Evolutionary conservation across 2,113 vertebrate genomes (phyloP).

Genomic region (Spheniscus mendiculus): DNA sequence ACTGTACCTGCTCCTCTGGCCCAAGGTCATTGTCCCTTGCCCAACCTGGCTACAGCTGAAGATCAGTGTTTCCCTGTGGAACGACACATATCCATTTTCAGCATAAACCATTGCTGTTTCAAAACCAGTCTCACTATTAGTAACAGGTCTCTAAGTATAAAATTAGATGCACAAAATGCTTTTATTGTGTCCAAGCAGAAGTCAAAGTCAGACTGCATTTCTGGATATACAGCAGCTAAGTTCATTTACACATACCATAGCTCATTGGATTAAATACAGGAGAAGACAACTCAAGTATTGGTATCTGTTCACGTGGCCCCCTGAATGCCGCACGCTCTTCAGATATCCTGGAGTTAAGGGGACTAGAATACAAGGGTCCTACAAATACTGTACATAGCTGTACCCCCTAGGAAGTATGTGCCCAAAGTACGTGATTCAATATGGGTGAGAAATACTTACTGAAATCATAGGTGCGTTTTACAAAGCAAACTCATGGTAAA

Average conservation of each 20-base stretch:
- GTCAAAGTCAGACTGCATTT: conserved; percentile 41
- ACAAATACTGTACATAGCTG: not conserved
- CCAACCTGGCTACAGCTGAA: not conserved
- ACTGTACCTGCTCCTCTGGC: not conserved
- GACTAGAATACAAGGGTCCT: not conserved
- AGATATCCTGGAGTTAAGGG: not conserved
- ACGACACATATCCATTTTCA: rapidly evolving
- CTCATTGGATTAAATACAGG: conserved; percentile 30
- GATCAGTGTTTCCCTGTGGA: not conserved
- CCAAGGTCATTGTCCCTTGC: not conserved
- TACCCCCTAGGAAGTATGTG: not conserved
- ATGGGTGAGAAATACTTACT: not conserved
- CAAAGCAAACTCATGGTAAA: not conserved
- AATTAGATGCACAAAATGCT: conserved; percentile 67
- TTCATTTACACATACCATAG: conserved; percentile 49
- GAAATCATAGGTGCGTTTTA: not conserved
- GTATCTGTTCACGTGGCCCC: not conserved
- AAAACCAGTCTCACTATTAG: not conserved
- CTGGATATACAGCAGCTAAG: conserved; percentile 36
- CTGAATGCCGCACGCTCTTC: not conserved
- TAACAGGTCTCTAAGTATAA: not conserved
- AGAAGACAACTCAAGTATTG: not conserved
- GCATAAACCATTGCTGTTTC: not conserved
- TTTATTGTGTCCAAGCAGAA: conserved; percentile 78
- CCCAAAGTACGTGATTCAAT: not conserved